Percentiles rank a stretch among this genome's conserved stretches.
phyloP scores from a whole-genome alignment of 2,797 vertebrate genomes.

The Dryobates pubescens region DNA sequence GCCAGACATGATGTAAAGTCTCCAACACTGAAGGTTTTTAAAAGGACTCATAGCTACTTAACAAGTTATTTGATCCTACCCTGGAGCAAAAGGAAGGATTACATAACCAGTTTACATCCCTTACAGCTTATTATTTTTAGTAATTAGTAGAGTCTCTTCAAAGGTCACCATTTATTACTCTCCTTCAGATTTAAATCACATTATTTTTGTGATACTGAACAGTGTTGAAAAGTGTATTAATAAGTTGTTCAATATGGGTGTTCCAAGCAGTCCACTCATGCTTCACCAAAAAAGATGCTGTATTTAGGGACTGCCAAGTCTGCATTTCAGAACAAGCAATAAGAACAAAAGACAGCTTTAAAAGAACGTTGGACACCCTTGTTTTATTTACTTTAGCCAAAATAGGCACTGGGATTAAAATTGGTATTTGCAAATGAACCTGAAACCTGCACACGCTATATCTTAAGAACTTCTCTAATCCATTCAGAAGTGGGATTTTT shows the following conservation, averaged over 20 bases:
- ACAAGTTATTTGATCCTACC: neutral
- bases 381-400: neutral
- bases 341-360: neutral
- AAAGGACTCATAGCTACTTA: neutral
- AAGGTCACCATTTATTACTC: neutral
- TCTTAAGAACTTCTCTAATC: neutral
- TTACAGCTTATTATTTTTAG: neutral
- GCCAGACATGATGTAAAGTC: neutral
- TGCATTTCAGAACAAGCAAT: neutral
- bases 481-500: neutral
- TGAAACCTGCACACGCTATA: neutral
- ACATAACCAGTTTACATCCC: neutral
- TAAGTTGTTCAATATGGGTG: neutral
- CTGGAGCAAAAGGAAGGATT: conserved; percentile 1
- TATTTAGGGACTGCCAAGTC: neutral
- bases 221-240: neutral
- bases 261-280: neutral
- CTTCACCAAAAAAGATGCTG: neutral
- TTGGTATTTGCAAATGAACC: neutral
- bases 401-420: neutral
- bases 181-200: neutral
- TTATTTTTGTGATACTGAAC: neutral
- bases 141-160: neutral
- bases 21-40: neutral
- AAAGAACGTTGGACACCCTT: neutral